Base-by-base conservation (phyloP, 2,113 vertebrate species). In the Prochilodus magdalenae region DNA sequence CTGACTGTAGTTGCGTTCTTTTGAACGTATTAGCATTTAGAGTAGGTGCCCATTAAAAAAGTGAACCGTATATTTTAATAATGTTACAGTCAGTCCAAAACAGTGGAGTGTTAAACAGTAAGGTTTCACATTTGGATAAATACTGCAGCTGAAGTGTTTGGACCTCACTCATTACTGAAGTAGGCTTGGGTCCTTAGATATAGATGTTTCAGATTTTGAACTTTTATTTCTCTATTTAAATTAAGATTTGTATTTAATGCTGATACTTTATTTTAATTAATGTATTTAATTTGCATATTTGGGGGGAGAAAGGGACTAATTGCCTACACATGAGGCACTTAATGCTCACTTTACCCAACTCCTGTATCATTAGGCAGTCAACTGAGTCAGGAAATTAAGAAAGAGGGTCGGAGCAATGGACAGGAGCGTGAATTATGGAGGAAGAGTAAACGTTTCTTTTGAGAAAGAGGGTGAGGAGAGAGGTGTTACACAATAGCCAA, bases 371-470 rank as follows among this genome's bases (percentile, higher is more conserved):
- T 70, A 44, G 22, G 33, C 11, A 22, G 65, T 18, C 65, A 33
- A 24, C 36, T 24, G 27, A 53, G 14, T 55, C 51, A 16, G 36
- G 40, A 40, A 72, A 4, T 60, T 24, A 49, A 7, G 2, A 5
- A 55, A 14, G 20, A 22, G 53, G 20, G 27, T 51, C 44, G 4
- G 69, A 7, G 69, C 30, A 30, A 70, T 24, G 24, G 4, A 51
- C 10, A 15, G 13, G 24, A 33, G 62, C 10, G 29, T 55, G 15
- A 67, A 36, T 57, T 40, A 77, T 55, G 29, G 11, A 22, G 78
- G 16, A 22, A 83, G 49, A 71, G 63, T 78, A 83, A 83, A 86
- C 63, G 8, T 77, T 81, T 27, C 44, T 62, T 44, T 74, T 51
- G 80, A 49, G 66, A 60, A 73, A 18, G 27, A 55, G 51, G 63